phyloP scores from a whole-genome alignment of 2,113 vertebrate species.

The Oncorhynchus gorbuscha region DNA sequence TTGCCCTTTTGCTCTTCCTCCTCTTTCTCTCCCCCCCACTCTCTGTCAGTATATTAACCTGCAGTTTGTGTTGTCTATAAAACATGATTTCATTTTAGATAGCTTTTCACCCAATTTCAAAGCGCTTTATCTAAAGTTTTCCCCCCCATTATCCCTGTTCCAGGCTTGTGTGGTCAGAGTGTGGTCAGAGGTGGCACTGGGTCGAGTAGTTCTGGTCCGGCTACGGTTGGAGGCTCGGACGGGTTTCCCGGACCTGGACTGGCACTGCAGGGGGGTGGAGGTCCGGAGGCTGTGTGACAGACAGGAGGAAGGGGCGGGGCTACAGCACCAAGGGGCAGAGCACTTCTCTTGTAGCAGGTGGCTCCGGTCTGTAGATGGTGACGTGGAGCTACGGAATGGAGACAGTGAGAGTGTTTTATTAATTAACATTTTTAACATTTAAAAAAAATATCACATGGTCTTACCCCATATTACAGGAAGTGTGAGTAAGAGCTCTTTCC shows the following conservation, averaged over 20 bases:
- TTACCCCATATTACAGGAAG: neutral
- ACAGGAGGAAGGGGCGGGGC: neutral
- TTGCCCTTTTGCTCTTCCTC: neutral
- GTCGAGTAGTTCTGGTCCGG: slow-evolving; percentile 55
- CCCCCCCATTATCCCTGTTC: neutral
- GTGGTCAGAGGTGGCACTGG: slow-evolving; percentile 31
- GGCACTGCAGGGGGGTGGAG: slow-evolving; percentile 64
- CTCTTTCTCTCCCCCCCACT: neutral
- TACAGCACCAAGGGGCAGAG: slow-evolving; percentile 7
- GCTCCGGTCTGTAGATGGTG: slow-evolving; percentile 57
- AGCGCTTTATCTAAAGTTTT: neutral
- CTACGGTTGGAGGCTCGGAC: slow-evolving; percentile 54
- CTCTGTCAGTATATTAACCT: neutral
- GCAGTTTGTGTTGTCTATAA: too few relatives aligned
- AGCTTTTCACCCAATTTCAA: neutral
- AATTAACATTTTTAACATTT: too few relatives aligned
- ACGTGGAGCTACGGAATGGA: slow-evolving; percentile 56
- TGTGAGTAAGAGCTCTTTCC: neutral
- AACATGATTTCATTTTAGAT: neutral
- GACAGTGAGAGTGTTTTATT: slow-evolving; percentile 33
- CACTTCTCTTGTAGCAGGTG: slow-evolving; percentile 64
- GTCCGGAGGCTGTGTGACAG: slow-evolving; percentile 13
- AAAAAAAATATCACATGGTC: too few relatives aligned
- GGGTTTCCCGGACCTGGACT: slow-evolving; percentile 63
- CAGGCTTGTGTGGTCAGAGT: slow-evolving; percentile 45